Conservation (phyloP, 2,888 invertebrate genomes). For the Oegoconia quadripuncta region DNA sequence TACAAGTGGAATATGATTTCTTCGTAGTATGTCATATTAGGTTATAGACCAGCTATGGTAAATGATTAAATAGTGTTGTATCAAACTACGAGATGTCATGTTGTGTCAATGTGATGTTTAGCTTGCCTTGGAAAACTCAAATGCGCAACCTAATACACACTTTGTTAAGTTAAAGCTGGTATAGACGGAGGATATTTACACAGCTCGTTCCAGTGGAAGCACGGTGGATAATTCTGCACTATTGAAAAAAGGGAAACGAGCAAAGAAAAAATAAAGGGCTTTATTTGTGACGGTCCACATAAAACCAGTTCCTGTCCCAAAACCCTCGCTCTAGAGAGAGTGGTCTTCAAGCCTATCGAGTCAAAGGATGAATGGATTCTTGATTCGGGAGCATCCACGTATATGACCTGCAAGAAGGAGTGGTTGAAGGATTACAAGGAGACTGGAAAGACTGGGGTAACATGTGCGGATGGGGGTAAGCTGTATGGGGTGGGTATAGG, state of each 20-base stretch:
- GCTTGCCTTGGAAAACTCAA: too few species aligned
- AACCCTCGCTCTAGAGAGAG: background rate
- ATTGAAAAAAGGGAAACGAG: background rate
- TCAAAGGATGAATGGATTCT: background rate
- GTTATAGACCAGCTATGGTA: too few species aligned
- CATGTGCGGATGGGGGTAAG: background rate
- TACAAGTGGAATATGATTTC: too few species aligned
- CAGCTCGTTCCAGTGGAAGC: background rate
- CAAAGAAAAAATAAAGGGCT: background rate
- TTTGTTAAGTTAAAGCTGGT: too few species aligned
- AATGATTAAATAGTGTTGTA: too few species aligned
- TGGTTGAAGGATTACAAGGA: conserved; percentile 1
- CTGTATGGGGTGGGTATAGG: background rate
- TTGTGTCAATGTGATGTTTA: too few species aligned
- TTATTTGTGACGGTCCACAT: conserved; percentile 1
- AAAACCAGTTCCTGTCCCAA: background rate
- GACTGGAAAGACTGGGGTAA: background rate
- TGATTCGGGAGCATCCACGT: background rate
- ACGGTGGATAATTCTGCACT: background rate
- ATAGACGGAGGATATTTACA: too few species aligned
- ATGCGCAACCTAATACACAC: too few species aligned
- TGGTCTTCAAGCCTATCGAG: background rate
- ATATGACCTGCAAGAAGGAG: background rate
- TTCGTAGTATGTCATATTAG: too few species aligned
- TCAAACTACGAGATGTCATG: too few species aligned